A percentile compares a stretch with the other conserved stretches of the same genome.
Conservation (phyloP, 2,113 vertebrate species). For the Ochotona curzoniae region DNA sequence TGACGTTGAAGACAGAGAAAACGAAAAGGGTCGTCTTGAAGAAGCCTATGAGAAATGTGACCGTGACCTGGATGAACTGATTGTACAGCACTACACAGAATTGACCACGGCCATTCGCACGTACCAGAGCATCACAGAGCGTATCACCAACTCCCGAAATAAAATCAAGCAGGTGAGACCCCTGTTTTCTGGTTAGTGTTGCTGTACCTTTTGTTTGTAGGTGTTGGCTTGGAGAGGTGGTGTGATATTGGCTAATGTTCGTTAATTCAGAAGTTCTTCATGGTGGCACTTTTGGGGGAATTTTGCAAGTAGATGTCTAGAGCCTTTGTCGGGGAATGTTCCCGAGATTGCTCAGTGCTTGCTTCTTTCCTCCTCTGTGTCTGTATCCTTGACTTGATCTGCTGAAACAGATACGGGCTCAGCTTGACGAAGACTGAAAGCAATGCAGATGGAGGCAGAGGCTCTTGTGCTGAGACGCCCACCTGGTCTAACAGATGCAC, state of each 20-base stretch:
- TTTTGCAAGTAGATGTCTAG: neutral
- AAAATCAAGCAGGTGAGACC: conserved; percentile 95
- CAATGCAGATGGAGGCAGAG: neutral
- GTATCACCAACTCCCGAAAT: conserved; percentile 97
- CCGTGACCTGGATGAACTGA: conserved; percentile 93
- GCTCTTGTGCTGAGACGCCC: no score
- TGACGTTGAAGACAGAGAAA: conserved; percentile 96
- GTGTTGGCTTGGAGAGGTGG: neutral
- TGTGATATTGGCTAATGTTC: neutral
- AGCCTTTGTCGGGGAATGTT: neutral
- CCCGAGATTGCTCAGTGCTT: neutral
- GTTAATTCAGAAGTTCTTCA: neutral
- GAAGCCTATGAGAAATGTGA: conserved; percentile 98
- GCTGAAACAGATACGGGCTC: neutral
- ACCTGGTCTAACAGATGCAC: neutral
- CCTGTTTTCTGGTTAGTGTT: neutral
- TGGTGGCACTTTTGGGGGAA: neutral
- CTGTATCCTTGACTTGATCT: neutral
- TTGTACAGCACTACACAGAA: conserved; percentile 97
- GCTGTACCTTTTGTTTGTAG: accelerated
- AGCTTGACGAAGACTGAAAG: neutral
- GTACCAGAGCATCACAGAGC: conserved; percentile 99
- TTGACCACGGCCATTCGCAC: conserved; percentile 97
- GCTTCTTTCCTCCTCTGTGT: neutral
- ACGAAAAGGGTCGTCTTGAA: conserved; percentile 95